Evolutionary conservation across 35 echinoderm and acorn worm genomes (phyloP).

Genomic region (Strongylocentrotus purpuratus): DNA sequence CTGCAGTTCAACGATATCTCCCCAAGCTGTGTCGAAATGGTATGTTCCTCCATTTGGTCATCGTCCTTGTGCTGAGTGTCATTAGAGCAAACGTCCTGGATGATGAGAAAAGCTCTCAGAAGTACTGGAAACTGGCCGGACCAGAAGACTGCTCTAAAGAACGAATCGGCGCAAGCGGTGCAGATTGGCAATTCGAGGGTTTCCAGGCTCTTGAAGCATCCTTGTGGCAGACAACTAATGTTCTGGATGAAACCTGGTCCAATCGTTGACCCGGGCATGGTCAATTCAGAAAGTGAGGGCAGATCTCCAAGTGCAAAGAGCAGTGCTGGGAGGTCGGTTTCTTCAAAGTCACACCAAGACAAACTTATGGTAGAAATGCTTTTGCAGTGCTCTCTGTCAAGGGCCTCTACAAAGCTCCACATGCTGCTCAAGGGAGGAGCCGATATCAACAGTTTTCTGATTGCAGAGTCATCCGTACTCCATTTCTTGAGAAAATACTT

Average conservation of each 20-base stretch:
- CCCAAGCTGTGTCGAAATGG: background rate
- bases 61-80: background rate
- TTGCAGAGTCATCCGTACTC: background rate
- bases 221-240: background rate
- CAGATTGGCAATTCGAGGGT: slow-evolving; percentile 7
- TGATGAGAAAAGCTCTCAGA: background rate
- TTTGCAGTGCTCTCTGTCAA: background rate
- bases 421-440: background rate
- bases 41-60: background rate
- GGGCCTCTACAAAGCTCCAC: background rate
- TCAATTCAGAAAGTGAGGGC: background rate
- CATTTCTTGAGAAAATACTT: background rate
- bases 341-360: slow-evolving; percentile 40
- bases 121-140: slow-evolving; percentile 24
- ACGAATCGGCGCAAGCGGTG: background rate
- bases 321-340: background rate
- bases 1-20: background rate
- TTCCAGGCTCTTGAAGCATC: slow-evolving; percentile 17
- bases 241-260: slow-evolving; percentile 43
- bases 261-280: slow-evolving; percentile 14
- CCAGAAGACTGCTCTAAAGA: slow-evolving; percentile 11
- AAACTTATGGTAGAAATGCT: background rate
- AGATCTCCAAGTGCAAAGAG: slow-evolving; percentile 18
- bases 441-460: background rate
- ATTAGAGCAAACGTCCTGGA: background rate